These are phyloP conservation scores for Athrips mouffetella DNA, from an alignment of 2,888 invertebrate species.

Conservation along the genomic window DNA sequence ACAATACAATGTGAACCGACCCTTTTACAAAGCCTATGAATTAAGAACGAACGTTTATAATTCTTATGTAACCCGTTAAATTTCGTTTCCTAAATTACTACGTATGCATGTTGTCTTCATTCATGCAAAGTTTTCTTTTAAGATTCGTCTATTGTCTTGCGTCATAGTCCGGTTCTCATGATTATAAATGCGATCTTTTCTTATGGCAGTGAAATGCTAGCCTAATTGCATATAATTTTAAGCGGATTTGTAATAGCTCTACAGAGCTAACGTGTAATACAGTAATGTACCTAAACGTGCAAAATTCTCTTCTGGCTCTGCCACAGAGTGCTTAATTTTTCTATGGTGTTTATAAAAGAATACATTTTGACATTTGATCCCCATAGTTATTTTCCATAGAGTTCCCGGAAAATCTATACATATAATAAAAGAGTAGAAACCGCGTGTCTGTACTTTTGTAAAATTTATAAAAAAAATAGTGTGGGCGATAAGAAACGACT, in stretches of 20 bases:
- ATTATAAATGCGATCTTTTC: neutral
- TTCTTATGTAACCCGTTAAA: neutral
- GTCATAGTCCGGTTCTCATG: slow-evolving; percentile 8
- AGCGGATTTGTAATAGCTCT: neutral
- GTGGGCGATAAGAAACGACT: too few species aligned
- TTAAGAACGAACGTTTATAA: slow-evolving; percentile 7
- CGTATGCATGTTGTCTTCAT: slow-evolving; percentile 1
- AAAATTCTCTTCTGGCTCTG: too few species aligned
- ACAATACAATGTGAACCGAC: slow-evolving; percentile 6
- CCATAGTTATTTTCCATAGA: too few species aligned
- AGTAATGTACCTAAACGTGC: too few species aligned
- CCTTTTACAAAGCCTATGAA: neutral
- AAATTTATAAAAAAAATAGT: too few species aligned
- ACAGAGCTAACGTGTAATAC: too few species aligned
- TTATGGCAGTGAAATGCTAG: slow-evolving; percentile 3
- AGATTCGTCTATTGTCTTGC: slow-evolving; percentile 9
- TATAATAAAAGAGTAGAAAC: too few species aligned
- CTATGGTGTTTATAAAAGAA: too few species aligned
- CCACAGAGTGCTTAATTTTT: too few species aligned
- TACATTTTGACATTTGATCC: too few species aligned
- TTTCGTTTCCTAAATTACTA: slow-evolving; percentile 7
- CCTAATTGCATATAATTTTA: slow-evolving; percentile 5
- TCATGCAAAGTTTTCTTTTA: slow-evolving; percentile 5
- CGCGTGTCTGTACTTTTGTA: too few species aligned
- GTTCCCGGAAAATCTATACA: too few species aligned